Evolutionary conservation across 2,888 invertebrate species (phyloP), one percentile per base, ranked within the genome.

Genomic region (Oxyteleia sp.): DNA sequence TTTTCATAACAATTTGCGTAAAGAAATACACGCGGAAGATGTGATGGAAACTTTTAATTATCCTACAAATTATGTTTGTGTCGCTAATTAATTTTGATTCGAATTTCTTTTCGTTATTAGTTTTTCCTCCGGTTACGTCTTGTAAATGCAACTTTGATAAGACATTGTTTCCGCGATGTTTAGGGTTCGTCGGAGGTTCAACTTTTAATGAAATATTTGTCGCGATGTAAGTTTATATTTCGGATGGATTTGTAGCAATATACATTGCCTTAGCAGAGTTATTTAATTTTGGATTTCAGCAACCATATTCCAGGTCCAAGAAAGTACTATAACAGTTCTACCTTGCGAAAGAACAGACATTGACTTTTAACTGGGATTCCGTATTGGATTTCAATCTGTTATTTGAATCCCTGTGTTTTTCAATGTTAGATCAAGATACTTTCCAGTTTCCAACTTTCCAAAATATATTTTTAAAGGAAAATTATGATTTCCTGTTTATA

Each of bases 1-100:
- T 45, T 57, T 55, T 43, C 43, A 69, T 69, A 69, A 69, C 20
- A 45, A 57, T 45, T 47, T 57, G 53, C 20, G 51, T 51, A 51
- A 51, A n/a, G 11, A 51, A 51, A 23, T 26, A 13, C 13, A n/a
- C 20, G 11, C 4, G 13, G 26, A 26, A 26, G 20, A 20, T 20
- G 47, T 16, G 20, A 47, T 20, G 4, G 10, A 47, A 51, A 51
- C 26, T 51, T 51, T 26, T 51, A 51, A 51, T 51, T 51, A 51
- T 51, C 26, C 18, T 0, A 51, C 2, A 26, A 51, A 26, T 26
- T 51, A 8, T 26, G 18, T 47, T 11, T 16, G 4, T 16, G 18
- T 55, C n/a, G 35, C n/a, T 32, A 23, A 23, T 23, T 23, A 23
- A 23, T 23, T 23, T 23, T 23, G 23, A 23, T 23, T 4, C 23